Base-by-base conservation (phyloP, 2,113 vertebrate genomes). In the Istiophorus platypterus region DNA sequence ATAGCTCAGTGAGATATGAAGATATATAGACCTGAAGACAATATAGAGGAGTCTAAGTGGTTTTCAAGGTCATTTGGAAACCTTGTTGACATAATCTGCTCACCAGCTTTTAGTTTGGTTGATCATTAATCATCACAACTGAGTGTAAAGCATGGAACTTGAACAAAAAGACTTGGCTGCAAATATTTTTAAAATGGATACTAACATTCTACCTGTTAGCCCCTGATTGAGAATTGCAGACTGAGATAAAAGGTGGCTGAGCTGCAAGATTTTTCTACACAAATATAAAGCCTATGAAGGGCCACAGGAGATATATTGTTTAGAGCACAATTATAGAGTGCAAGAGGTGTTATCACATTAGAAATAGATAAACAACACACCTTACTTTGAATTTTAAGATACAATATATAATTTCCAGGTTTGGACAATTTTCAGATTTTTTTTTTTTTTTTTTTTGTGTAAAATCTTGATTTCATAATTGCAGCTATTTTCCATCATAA, bases 121-220 rank as follows among this genome's bases (percentile, higher is more conserved):
- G 74, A 59, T 59, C 31, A 63, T 41, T 26, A 20, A 52, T 76
- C 61, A 31, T 37, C n/a, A 63, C 24, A 58, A 72, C 58, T 18
- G 41, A 62, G 56, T 20, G 1, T 12, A 45, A 65, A 18, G 37
- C 37, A 39, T 37, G 61, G 15, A 7, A 72, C 31, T 74, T 71
- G 6, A 34, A 51, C 63, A 9, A 59, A 67, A 81, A 71, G 27
- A 14, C 6, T 39, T 22, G 9, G 52, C 31, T 77, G 63, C 31
- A 34, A 34, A 34, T 34, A 34, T 34, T 34, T 34, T 34, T 34
- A 37, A 81, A 84, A 71, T 71, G 17, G 68, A 81, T 49, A 45
- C 20, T 34, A 2, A 1, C 11, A 17, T 47, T 12, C 0, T 13
- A 7, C 56, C 34, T 52, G 11, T 26, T 17, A 34, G 47, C 10